phyloP scores from a whole-genome alignment of 2,113 vertebrate species.

The Odobenus rosmarus region DNA sequence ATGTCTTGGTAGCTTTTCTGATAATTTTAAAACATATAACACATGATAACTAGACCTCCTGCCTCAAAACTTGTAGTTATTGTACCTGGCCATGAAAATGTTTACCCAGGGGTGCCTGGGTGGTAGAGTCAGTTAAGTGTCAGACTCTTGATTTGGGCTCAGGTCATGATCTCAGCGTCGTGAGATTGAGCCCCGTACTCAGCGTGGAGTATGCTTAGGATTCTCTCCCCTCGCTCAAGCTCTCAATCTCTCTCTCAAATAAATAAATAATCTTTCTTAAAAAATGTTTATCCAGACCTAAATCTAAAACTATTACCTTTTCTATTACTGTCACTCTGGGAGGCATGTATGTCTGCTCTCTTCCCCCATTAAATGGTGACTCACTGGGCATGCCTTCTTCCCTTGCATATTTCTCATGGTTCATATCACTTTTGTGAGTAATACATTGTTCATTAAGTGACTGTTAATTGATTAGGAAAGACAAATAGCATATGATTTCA shows the following conservation, averaged over 20 bases:
- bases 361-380: not conserved
- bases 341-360: accelerated
- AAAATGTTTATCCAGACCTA: not conserved
- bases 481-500: not conserved
- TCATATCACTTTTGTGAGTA: not conserved
- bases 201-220: not conserved
- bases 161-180: not conserved
- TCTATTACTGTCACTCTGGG: not conserved
- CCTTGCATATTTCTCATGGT: not conserved
- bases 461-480: not conserved
- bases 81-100: not conserved
- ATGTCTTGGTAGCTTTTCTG: not conserved
- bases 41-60: not conserved
- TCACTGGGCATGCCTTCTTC: not conserved
- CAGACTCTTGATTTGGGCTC: not conserved
- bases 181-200: not conserved
- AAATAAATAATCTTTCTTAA: not conserved
- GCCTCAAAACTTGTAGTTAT: not conserved
- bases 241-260: not conserved
- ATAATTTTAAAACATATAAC: not conserved
- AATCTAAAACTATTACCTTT: not conserved
- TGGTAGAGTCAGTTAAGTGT: not conserved
- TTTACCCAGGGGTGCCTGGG: not conserved
- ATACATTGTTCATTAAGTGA: not conserved
- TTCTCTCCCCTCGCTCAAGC: not conserved